Evolutionary conservation across 2,113 vertebrate species (phyloP).

Genomic region (Todiramphus saurophagus): DNA sequence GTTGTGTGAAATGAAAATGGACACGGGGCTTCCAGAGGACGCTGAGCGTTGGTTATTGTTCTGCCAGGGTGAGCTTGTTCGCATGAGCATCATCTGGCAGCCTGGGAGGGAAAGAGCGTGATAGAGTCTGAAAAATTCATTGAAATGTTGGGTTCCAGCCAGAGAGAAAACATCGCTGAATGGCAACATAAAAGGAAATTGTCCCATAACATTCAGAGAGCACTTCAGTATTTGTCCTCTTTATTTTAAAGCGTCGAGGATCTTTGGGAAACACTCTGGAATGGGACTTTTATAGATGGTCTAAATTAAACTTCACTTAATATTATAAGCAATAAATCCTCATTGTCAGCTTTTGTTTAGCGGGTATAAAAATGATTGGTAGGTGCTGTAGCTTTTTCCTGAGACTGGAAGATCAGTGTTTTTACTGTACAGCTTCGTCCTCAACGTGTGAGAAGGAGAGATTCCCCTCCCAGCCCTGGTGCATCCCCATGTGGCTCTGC

Average conservation of each 20-base stretch:
- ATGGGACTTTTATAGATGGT: conserved; percentile 62
- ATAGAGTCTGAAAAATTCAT: conserved; percentile 57
- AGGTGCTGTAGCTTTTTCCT: conserved; percentile 46
- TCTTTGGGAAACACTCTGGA: conserved; percentile 59
- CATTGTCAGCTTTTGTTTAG: conserved; percentile 65
- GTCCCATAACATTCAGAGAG: conserved; percentile 60
- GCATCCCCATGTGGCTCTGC: rapidly evolving
- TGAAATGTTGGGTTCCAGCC: conserved; percentile 47
- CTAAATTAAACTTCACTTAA: conserved; percentile 66
- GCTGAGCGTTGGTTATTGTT: background rate
- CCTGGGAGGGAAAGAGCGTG: background rate
- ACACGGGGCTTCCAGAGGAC: background rate
- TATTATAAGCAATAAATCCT: conserved; percentile 63
- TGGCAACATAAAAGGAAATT: conserved; percentile 65
- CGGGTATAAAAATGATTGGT: conserved; percentile 64
- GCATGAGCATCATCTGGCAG: conserved; percentile 28
- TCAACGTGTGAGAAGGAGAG: background rate
- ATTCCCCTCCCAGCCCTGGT: rapidly evolving
- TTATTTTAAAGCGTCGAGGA: conserved; percentile 46
- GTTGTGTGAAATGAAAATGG: background rate
- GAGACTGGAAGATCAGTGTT: conserved; percentile 34
- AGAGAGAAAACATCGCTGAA: conserved; percentile 35
- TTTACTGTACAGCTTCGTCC: background rate
- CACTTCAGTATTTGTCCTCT: conserved; percentile 64
- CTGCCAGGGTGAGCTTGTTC: background rate